These are phyloP conservation scores for Microtus ochrogaster DNA, from an alignment of 2,113 vertebrate genomes.

Conservation along the genomic window DNA sequence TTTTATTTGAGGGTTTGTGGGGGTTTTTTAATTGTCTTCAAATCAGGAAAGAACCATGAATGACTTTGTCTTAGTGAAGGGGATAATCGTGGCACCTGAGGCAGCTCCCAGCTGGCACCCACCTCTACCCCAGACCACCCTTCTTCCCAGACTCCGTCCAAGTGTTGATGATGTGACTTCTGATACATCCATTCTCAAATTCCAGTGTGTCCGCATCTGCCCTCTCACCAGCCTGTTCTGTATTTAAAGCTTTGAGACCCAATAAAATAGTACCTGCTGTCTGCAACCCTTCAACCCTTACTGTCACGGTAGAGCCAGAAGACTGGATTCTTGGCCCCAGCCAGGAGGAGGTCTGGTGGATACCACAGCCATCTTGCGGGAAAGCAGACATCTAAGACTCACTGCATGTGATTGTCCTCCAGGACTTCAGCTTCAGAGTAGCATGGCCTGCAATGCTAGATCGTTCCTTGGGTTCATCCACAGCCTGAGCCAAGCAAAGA, in stretches of 20 bases:
- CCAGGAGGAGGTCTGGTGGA: background rate
- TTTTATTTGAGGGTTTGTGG: constrained; percentile 60
- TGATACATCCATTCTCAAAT: constrained; percentile 27
- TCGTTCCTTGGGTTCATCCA: background rate
- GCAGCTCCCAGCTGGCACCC: constrained; percentile 19
- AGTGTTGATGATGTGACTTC: constrained; percentile 67
- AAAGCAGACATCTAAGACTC: background rate
- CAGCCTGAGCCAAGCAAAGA: background rate
- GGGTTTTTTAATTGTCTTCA: constrained; percentile 59
- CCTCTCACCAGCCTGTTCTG: constrained; percentile 64
- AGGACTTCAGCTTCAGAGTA: background rate
- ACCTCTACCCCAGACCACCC: background rate
- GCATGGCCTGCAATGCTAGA: background rate
- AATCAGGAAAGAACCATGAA: constrained; percentile 77
- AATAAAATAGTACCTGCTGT: constrained; percentile 82
- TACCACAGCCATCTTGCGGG: background rate
- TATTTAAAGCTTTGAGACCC: constrained; percentile 83
- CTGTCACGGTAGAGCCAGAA: background rate
- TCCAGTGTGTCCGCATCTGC: constrained; percentile 39
- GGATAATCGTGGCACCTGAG: background rate
- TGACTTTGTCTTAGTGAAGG: constrained; percentile 61
- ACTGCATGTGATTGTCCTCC: background rate
- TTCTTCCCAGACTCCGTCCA: constrained; percentile 51
- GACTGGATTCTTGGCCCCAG: background rate
- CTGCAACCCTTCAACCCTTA: constrained; percentile 11